Base-by-base conservation (phyloP, 2,888 invertebrate genomes). In the Caenorhabditis zanzibari region DNA sequence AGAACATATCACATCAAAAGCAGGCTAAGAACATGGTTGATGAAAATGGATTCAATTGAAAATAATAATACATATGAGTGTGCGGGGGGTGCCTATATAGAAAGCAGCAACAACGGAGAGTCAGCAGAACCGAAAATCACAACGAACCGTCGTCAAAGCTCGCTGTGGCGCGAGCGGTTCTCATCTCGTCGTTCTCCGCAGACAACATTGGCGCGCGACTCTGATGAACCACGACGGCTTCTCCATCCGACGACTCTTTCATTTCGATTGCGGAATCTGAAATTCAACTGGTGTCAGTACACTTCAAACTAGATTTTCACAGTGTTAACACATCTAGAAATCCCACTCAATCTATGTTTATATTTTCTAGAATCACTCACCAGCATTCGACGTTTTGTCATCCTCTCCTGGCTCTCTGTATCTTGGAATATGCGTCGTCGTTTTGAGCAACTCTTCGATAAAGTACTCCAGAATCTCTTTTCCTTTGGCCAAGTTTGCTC, bases 401-500 rank as follows among this genome's bases (percentile, higher is more conserved):
- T 81, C 77, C n/a, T 74, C 74, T 12, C 74, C 71, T 12, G 84
- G 81, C 22, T 84, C 84, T 32, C 19, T 16, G 56, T 76, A 84
- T 54, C 72, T 56, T 44, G 73, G 56, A 71, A 85, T 83, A 54
- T 73, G 54, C 3, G 72, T 79, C 12, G 79, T 86, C 71, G 47
- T 95, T 35, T 94, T 94, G 89, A 95, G 93, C 71, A 97, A 93
- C 92, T 96, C 95, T 80, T 94, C 94, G 92, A 97, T 95, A 93
- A 96, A 97, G 93, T 94, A 95, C 93, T 97, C 97, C 91, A 97
- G 96, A 74, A 97, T 96, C 93, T 97, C 97, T 92, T 97, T 97
- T 86, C 97, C 95, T 96, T 95, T 96, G 66, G 95, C 95, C 89
- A 96, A 95, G 92, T 96, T 96, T 61, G 95, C 94, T 5, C 96